Evolutionary conservation across 1,140 invertebrate species (phyloP), one percentile per base, ranked within the genome.

Genomic region (Drosophila subobscura): DNA sequence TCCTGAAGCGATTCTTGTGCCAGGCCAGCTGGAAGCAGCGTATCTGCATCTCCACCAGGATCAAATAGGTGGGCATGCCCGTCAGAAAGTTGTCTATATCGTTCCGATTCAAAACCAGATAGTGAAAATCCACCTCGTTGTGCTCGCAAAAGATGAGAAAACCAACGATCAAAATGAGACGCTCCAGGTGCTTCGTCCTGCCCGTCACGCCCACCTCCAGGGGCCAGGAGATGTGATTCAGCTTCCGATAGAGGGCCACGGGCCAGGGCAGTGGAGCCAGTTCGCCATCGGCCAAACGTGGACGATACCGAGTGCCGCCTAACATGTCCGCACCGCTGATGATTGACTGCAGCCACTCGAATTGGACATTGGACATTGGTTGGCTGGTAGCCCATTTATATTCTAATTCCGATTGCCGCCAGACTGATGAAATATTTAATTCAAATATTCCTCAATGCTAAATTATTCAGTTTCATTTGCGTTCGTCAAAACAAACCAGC

Each of bases 61-160:
- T 74, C 33, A 90, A 47, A 50, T 75, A 79, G 0, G 89, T 90
- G 6, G 88, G 85, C 60, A 79, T 64, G 23, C 84, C 84, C 12
- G 63, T 77, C 12, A 90, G 75, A 59, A 79, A 75, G 64, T 74
- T 77, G 33, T 85, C 78, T 12, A 90, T 72, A 29, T 90, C 71
- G 23, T 77, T 14, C 1, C 67, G 41, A 47, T 83, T 58, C 33
- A 53, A 57, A 12, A 81, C 12, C 54, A 89, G 22, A 29, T 77
- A 89, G 37, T 72, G 61, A 16, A 79, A 67, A 22, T 90, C 88
- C 49, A 84, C 89, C 22, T 81, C 75, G 45, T 79, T 72, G 44
- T 83, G 70, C 40, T 72, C 52, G 14, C 57, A 58, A 10, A 83
- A 81, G 4, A 83, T 46, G 3, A 90, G 59, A 40, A 90, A 90